Base-by-base conservation (phyloP, 2,797 vertebrate genomes). In the Sebastes taczanowskii region DNA sequence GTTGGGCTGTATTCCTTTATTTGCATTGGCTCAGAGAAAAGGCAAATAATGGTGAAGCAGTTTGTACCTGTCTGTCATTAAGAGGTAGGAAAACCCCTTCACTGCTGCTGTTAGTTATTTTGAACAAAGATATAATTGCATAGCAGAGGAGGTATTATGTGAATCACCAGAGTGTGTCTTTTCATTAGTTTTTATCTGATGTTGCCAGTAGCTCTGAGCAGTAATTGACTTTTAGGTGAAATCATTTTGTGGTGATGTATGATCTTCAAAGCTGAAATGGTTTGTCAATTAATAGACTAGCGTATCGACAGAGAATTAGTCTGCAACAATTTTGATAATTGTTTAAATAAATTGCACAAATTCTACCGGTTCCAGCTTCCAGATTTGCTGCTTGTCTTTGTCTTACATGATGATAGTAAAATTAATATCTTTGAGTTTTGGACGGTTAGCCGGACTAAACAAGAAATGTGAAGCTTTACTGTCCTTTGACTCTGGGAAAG, bases 51-150 rank as follows among this genome's bases (percentile, higher is more conserved):
- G 32, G 20, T 34, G 29, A 55, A 52, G 34, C n/a, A 56, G 46
- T 55, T 71, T 70, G 49, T 38, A 38, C 8, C 13, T 69, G 56
- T 34, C 23, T 68, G 29, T 25, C 23, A 62, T 60, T 59, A 62
- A 13, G 34, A 34, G 29, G 58, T 3, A 52, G 74, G 35, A 83
- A 81, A 80, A 18, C 27, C 71, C 69, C 62, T 34, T 29, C 49
- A 16, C 22, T 63, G 29, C n/a, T 25, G n/a, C 9, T 74, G 13
- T 25, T 63, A 27, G 16, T 34, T 71, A 64, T 46, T 56, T 22
- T 49, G 2, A 73, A 32, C 59, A 35, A 75, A 6, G 16, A 34
- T 46, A 56, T 82, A 69, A 65, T 53, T 82, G 22, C 22, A 30
- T 27, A 22, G 53, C 8, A 7, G 4, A 34, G 22, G 6, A 29